Percentiles rank a stretch among this genome's conserved stretches.
Conservation (phyloP, 2,888 invertebrate species). For the Chrysodeixis includens region DNA sequence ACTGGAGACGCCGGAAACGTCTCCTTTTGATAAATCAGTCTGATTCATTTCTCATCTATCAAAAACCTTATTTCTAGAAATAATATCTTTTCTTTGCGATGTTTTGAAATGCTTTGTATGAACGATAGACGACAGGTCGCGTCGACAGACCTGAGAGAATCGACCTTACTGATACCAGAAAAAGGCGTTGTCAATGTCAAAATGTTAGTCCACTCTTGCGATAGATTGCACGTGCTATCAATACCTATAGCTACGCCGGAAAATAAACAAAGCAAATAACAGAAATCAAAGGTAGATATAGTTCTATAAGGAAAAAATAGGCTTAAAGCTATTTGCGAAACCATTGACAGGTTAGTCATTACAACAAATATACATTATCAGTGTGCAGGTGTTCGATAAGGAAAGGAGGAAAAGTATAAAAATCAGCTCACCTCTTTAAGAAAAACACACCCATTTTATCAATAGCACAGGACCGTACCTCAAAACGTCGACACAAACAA, state of each 20-base stretch:
- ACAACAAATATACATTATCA: not conserved
- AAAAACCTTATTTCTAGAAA: too few relatives aligned
- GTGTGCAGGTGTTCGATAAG: conserved; percentile 12
- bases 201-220: not conserved
- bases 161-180: not conserved
- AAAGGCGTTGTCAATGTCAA: not conserved
- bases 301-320: not conserved
- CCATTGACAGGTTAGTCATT: not conserved
- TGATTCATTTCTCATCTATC: not conserved
- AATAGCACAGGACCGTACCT: conserved; percentile 57
- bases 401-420: conserved; percentile 6
- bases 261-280: not conserved
- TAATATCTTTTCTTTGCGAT: not conserved
- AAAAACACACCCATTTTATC: conserved; percentile 77
- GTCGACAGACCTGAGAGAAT: not conserved
- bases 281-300: not conserved
- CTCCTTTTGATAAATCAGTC: too few relatives aligned
- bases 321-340: not conserved
- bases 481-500: conserved; percentile 63
- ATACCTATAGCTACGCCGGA: not conserved
- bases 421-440: conserved; percentile 73
- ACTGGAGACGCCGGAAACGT: not conserved
- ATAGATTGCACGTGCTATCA: not conserved
- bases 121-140: not conserved
- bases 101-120: not conserved